Base-by-base conservation (phyloP, 2,888 invertebrate genomes). In the Spisula solida region DNA sequence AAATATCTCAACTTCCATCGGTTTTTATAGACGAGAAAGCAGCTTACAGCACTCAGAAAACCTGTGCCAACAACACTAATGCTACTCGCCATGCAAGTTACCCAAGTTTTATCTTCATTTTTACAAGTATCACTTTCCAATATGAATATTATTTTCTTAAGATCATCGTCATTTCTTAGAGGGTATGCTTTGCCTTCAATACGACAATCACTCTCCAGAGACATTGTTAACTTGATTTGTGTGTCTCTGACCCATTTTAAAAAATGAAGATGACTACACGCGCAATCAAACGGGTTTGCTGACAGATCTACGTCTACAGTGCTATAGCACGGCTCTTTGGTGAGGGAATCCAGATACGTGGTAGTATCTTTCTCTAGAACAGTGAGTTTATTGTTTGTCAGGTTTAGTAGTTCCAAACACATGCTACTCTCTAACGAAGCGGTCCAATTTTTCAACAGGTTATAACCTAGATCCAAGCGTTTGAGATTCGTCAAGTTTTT, bases 221-320 rank as follows among this genome's bases (percentile, higher is more conserved):
- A 20, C 47, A 85, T 25, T 0, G 14, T 1, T 18, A 82, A 47
- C 0, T 80, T 16, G 18, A 90, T 85, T 14, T 66, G 29, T 4
- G 87, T 75, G 4, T n/a, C 55, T n/a, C 31, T 14, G 47, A 91
- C 29, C 93, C 93, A 92, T 31, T 85, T 85, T 14, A 92, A 48
- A 91, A 93, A 1, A 47, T 82, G 4, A 41, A 41, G 41, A 41
- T 41, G 41, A 41, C 41, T 41, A 8, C 41, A 41, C 8, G 41
- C 41, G 8, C 41, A 41, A 41, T 41, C 41, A 41, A 41, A 41
- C 41, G 41, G 41, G 8, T 41, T 41, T 2, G 41, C 41, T 41
- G 41, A 41, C 8, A 41, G 41, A 41, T 41, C 41, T 5, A 41
- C 41, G 2, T 41, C 48, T 91, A 92, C 56, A 83, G 51, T 10